Conservation (phyloP, 2,888 invertebrate genomes). For the Latrodectus elegans region DNA sequence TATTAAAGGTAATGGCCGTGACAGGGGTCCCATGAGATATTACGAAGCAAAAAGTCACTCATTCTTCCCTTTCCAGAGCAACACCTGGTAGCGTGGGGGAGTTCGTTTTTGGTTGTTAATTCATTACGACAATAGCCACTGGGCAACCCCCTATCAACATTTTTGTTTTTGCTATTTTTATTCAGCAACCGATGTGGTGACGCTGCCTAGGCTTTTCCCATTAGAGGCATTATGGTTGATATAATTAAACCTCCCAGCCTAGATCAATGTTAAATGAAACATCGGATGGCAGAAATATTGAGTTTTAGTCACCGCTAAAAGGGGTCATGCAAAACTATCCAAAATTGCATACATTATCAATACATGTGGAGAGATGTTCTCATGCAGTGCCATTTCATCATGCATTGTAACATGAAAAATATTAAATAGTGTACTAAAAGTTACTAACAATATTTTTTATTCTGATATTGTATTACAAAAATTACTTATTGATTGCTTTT, state of each 20-base stretch:
- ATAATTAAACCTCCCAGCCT: conserved; percentile 34
- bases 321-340: conserved; percentile 18
- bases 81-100: conserved; percentile 51
- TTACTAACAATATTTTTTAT: too few relatives aligned
- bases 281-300: conserved; percentile 27
- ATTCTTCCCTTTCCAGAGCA: conserved; percentile 23
- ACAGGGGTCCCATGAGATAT: conserved; percentile 55
- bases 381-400: too few relatives aligned
- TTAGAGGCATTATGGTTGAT: conserved; percentile 29
- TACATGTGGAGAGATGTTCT: too few relatives aligned
- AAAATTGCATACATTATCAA: too few relatives aligned
- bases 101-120: conserved; percentile 39
- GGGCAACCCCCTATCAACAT: conserved; percentile 53
- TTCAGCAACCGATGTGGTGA: conserved; percentile 6
- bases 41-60: conserved; percentile 38
- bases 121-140: conserved; percentile 65
- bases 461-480: too few relatives aligned
- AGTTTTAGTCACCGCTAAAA: conserved; percentile 18
- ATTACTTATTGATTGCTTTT: too few relatives aligned
- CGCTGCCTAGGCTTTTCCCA: conserved; percentile 32
- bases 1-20: conserved; percentile 61
- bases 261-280: conserved; percentile 34
- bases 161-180: conserved; percentile 30
- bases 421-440: too few relatives aligned
- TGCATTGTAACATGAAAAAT: too few relatives aligned